phyloP scores from a whole-genome alignment of 2,113 vertebrate species.

The Scomber japonicus region DNA sequence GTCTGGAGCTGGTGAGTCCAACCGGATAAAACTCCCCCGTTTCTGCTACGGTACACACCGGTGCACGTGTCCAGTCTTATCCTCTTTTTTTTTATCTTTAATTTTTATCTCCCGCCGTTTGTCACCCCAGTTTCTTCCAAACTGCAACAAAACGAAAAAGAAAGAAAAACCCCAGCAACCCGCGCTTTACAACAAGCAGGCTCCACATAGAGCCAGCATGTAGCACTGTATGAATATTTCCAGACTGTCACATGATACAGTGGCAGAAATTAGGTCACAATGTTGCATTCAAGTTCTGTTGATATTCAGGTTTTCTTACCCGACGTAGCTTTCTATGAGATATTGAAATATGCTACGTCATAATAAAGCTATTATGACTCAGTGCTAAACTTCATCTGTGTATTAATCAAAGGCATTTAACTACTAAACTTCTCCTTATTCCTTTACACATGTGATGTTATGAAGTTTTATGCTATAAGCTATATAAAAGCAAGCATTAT shows the following conservation, averaged over 20 bases:
- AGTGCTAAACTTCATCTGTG: no score
- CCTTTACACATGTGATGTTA: no score
- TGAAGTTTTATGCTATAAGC: no score
- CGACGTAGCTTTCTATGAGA: no score
- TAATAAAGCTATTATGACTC: no score
- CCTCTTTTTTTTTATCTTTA: background rate
- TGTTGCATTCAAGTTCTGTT: background rate
- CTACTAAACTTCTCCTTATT: no score
- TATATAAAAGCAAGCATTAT: no score
- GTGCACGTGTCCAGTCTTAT: background rate
- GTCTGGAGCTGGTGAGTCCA: background rate
- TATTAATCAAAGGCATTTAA: no score
- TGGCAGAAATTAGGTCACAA: background rate
- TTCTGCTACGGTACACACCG: no score
- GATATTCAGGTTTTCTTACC: no score
- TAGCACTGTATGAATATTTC: background rate
- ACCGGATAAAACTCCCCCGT: background rate
- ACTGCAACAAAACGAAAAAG: slow-evolving; percentile 17
- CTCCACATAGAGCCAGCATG: no score
- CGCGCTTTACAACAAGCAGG: background rate
- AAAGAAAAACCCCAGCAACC: background rate
- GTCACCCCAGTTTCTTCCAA: background rate
- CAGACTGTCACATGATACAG: background rate
- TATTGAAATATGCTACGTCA: no score
- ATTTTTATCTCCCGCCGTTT: background rate